Evolutionary conservation across 2,888 invertebrate genomes (phyloP), one percentile per base, ranked within the genome.

Genomic region (Macrosiphum euphorbiae): DNA sequence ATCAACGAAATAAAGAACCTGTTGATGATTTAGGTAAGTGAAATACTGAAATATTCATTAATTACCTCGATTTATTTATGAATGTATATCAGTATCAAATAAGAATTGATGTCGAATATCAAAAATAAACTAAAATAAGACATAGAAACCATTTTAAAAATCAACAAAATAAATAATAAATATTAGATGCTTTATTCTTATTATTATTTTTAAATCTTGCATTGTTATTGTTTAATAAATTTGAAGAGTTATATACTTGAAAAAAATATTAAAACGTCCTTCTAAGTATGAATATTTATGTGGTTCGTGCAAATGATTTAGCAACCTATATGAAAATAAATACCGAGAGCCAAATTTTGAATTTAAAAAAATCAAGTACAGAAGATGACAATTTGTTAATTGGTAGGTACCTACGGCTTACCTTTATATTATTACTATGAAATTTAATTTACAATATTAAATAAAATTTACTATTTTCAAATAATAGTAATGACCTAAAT

Each of bases 141-240:
- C 88, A 41, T 88, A 58, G 88, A 88, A 26, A 88, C 88, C 58
- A 58, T 58, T 58, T 88, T 50, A 58, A 16, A 88, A 88, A 44
- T 88, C 88, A 88, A 88, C 55, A 88, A 88, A 41, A 28, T 47
- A 3, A 8, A n/a, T 47, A 47, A 86, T 47, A 86, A 50, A 28
- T 86, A 26, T 4, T 26, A 44, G n/a, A 86, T 86, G 16, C 16
- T 28, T 13, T 26, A 44, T 44, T 41, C 44, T 26, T 85, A 28
- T 85, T 85, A 35, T 44, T 41, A 8, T 41, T 85, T 3, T 41
- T 84, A 84, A 84, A 41, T 67, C 0, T 24, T 24, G 1, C 10
- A 84, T 41, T 84, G 10, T n/a, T n/a, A 35, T 20, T 88, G 55
- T 10, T 52, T 88, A 55, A 41, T 88, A 0, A 24, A 24, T 55